These are phyloP conservation scores for Phyllostomus hastatus DNA, from an alignment of 2,113 vertebrate genomes.

Conservation along the genomic window DNA sequence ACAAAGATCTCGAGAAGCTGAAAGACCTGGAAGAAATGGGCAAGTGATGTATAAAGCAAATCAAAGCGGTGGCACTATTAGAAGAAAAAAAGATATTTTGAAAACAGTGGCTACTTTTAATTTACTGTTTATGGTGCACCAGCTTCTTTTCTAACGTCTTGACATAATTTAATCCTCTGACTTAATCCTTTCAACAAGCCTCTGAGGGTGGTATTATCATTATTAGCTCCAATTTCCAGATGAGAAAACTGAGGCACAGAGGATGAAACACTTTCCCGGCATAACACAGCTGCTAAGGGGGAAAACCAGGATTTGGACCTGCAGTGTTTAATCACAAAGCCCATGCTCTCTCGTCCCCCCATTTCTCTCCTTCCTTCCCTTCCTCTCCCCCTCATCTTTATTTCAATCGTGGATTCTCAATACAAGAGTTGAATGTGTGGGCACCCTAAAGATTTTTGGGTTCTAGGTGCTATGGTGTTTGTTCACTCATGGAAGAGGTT, in stretches of 20 bases:
- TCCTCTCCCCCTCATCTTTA: background rate
- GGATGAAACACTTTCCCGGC: background rate
- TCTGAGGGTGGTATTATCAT: background rate
- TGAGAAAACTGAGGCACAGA: background rate
- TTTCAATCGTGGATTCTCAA: background rate
- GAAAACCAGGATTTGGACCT: background rate
- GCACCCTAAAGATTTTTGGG: background rate
- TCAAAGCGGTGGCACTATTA: background rate
- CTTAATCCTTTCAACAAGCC: background rate
- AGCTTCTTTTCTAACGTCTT: background rate
- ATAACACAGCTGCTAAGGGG: background rate
- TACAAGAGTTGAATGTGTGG: background rate
- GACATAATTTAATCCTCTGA: background rate
- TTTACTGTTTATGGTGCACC: background rate
- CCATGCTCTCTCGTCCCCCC: background rate
- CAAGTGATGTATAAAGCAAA: background rate
- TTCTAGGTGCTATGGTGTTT: background rate
- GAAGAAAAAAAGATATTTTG: background rate
- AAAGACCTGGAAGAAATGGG: background rate
- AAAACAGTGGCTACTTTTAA: background rate
- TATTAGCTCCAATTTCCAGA: background rate
- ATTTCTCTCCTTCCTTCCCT: background rate
- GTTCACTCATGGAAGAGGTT: background rate
- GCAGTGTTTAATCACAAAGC: background rate
- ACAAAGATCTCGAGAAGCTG: background rate